Evolutionary conservation across 2,888 invertebrate genomes (phyloP).

Genomic region (Dryocosmus kuriphilus): DNA sequence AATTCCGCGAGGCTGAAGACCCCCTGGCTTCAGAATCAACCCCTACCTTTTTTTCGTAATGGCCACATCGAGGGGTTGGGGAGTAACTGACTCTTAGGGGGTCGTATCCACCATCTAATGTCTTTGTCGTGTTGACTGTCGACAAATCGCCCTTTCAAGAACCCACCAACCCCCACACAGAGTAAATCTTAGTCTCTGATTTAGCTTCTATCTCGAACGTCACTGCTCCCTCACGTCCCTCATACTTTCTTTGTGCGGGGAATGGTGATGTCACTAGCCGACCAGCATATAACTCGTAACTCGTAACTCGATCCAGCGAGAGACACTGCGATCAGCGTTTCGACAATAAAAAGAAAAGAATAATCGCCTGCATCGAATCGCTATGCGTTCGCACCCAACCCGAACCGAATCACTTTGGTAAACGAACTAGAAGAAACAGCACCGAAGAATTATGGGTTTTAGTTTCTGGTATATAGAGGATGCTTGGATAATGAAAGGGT

Average conservation of each 20-base stretch:
- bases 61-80: conserved; percentile 58
- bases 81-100: conserved; percentile 29
- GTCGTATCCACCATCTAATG: conserved; percentile 66
- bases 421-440: conserved; percentile 38
- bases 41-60: conserved; percentile 59
- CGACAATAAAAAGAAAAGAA: conserved; percentile 19
- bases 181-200: conserved; percentile 58
- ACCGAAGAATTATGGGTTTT: conserved; percentile 17
- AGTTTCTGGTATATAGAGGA: conserved; percentile 35
- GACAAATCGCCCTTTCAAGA: conserved; percentile 73
- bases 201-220: conserved; percentile 11
- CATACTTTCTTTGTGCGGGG: background rate
- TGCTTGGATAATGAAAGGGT: conserved; percentile 25
- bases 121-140: conserved; percentile 76
- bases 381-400: conserved; percentile 30
- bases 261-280: background rate
- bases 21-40: conserved; percentile 35
- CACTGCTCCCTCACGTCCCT: background rate
- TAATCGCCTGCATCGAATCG: conserved; percentile 9
- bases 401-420: conserved; percentile 35
- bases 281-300: background rate
- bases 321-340: background rate
- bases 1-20: conserved; percentile 65
- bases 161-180: conserved; percentile 46
- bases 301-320: conserved; percentile 11